These are phyloP conservation scores for Hetaerina titia DNA, from an alignment of 2,888 invertebrate species.

Conservation along the genomic window DNA sequence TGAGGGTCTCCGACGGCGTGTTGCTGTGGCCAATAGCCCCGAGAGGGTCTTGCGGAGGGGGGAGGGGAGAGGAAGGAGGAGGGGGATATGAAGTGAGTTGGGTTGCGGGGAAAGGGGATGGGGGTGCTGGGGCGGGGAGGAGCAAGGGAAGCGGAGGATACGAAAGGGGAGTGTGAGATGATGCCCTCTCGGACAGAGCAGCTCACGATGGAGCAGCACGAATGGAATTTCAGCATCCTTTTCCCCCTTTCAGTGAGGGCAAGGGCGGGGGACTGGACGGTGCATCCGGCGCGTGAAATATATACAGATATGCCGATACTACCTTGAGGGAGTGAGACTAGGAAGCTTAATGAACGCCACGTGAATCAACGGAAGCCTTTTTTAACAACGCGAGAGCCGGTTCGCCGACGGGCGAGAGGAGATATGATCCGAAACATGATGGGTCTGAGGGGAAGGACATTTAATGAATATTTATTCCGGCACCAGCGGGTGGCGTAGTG, in stretches of 20 bases:
- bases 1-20: conserved; percentile 29
- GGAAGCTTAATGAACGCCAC: neutral
- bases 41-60: neutral
- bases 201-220: neutral
- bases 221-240: neutral
- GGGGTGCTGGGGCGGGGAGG: neutral
- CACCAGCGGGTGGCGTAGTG: neutral
- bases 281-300: neutral
- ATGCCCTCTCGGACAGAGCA: neutral
- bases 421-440: neutral
- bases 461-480: neutral
- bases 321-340: neutral
- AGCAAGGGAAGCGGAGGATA: neutral
- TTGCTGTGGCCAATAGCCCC: conserved; percentile 35
- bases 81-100: too few species aligned
- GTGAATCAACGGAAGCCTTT: neutral
- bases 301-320: neutral
- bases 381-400: neutral
- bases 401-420: neutral
- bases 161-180: neutral
- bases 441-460: neutral
- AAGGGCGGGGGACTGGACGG: neutral
- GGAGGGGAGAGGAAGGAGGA: neutral
- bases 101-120: neutral
- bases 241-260: neutral